phyloP scores from a whole-genome alignment of 2,797 vertebrate species.

The Manis crassicaudata region DNA sequence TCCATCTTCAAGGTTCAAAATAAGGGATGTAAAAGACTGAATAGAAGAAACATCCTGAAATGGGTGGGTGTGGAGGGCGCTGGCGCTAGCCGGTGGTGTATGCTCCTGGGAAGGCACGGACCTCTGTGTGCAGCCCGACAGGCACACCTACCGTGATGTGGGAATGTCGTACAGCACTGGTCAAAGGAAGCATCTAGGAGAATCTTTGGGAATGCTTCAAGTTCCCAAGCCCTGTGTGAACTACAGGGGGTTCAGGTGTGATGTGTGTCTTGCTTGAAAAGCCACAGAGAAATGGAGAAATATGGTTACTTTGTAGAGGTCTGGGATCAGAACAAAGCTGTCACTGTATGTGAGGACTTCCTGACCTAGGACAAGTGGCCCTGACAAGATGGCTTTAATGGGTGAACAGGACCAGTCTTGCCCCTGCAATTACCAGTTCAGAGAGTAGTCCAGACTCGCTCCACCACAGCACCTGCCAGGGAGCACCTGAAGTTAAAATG shows the following conservation, averaged over 20 bases:
- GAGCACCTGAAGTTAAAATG: not conserved
- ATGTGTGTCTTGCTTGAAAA: not conserved
- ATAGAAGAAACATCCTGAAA: not conserved
- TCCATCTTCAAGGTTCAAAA: not conserved
- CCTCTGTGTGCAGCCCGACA: not conserved
- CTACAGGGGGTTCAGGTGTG: not conserved
- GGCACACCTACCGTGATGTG: not conserved
- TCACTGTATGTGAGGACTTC: not conserved
- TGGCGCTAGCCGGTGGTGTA: not conserved
- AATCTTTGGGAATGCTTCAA: not conserved
- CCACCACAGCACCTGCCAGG: not conserved
- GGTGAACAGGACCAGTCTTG: no score
- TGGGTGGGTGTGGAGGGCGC: not conserved
- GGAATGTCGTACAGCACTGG: not conserved
- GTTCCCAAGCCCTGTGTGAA: not conserved
- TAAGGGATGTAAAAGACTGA: not conserved
- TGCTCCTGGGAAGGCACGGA: not conserved
- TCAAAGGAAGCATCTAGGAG: not conserved
- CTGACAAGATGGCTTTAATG: not conserved
- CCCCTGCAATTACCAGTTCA: not conserved
- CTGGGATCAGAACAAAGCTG: not conserved
- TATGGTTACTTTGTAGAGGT: not conserved
- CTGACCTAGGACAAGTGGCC: not conserved
- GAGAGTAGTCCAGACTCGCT: not conserved
- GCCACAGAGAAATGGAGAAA: not conserved